phyloP scores from a whole-genome alignment of 2,888 invertebrate species.

The Sphecodes monilicornis region DNA sequence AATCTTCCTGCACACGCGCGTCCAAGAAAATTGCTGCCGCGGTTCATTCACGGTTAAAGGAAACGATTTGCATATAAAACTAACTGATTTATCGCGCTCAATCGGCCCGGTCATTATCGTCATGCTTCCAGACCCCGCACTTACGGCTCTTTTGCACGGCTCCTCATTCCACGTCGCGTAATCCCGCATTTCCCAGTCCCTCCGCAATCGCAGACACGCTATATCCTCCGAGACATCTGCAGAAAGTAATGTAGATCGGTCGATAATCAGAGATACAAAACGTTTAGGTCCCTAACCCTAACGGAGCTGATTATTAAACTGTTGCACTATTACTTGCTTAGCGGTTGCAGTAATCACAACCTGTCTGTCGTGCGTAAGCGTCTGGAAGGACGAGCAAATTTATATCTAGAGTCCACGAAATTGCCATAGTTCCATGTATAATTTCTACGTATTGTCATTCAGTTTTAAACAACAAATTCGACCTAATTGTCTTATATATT shows the following conservation, averaged over 20 bases:
- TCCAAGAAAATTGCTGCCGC: conserved; percentile 45
- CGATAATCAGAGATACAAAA: not conserved
- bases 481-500: too few species aligned
- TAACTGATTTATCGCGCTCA: conserved; percentile 60
- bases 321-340: not conserved
- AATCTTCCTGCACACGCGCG: conserved; percentile 49
- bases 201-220: not conserved
- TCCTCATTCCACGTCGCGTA: not conserved
- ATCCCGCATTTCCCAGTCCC: not conserved
- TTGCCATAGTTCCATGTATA: too few species aligned
- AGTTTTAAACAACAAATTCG: too few species aligned
- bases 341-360: too few species aligned
- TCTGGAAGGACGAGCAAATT: too few species aligned
- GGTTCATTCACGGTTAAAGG: conserved; percentile 46
- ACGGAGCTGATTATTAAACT: not conserved
- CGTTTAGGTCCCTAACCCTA: not conserved
- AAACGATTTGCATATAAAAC: conserved; percentile 65
- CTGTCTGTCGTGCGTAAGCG: too few species aligned
- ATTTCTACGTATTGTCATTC: too few species aligned
- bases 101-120: conserved; percentile 46
- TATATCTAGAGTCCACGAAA: too few species aligned
- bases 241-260: not conserved
- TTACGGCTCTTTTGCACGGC: not conserved
- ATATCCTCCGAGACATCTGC: not conserved
- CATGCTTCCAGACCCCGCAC: conserved; percentile 6